These are phyloP conservation scores for Thelaira solivaga DNA, from an alignment of 2,888 invertebrate species.

Conservation along the genomic window DNA sequence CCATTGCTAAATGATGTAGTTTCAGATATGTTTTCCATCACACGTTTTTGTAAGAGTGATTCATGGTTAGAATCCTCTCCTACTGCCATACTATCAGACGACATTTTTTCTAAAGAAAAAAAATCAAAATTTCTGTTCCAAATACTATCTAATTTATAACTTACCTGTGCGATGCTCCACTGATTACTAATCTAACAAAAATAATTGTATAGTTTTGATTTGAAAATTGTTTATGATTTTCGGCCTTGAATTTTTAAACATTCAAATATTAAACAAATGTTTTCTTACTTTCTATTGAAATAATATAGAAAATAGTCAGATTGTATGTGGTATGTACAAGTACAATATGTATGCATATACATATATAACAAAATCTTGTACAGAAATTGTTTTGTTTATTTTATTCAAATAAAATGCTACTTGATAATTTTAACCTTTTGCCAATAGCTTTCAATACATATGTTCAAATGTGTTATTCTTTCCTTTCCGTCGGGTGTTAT, in stretches of 20 bases:
- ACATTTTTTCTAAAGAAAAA: no score
- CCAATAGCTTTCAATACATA: conserved; percentile 13
- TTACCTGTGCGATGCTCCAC: conserved; percentile 41
- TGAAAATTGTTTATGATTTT: conserved; percentile 39
- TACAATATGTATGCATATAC: not conserved
- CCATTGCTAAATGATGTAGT: conserved; percentile 14
- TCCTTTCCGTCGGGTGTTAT: not conserved
- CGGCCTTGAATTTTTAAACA: conserved; percentile 48
- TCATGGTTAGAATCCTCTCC: conserved; percentile 2
- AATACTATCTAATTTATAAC: no score
- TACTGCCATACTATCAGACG: not conserved
- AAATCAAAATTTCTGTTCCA: no score
- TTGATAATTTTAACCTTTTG: conserved; percentile 45
- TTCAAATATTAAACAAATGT: conserved; percentile 29
- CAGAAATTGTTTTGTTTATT: conserved; percentile 42
- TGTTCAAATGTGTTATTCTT: conserved; percentile 23
- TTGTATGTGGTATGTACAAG: conserved; percentile 7
- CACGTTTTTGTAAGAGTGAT: conserved; percentile 18
- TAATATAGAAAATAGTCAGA: not conserved
- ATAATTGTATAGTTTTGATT: conserved; percentile 37
- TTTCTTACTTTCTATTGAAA: conserved; percentile 29
- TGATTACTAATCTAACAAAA: conserved; percentile 42
- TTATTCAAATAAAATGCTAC: conserved; percentile 28
- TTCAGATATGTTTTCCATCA: not conserved
- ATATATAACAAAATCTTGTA: not conserved